phyloP scores from a whole-genome alignment of 2,797 vertebrate genomes.

The Amniataba percoides region DNA sequence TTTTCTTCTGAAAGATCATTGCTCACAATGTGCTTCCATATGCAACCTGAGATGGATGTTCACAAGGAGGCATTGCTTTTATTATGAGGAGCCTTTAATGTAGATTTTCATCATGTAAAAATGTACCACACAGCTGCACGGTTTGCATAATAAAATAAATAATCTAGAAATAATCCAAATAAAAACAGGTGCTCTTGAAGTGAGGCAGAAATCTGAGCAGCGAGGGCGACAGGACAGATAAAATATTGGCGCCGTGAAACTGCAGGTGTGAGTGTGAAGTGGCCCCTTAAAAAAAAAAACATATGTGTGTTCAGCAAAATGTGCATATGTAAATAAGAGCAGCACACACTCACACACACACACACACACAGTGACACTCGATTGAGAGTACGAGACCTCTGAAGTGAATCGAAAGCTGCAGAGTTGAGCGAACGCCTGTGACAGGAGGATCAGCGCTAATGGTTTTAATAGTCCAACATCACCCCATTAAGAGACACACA shows the following conservation, averaged over 20 bases:
- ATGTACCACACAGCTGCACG: neutral
- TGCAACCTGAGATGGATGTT: no score
- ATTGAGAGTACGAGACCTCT: constrained; percentile 43
- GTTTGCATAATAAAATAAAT: no score
- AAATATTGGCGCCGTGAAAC: neutral
- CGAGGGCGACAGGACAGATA: neutral
- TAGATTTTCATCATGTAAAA: no score
- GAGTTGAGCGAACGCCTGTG: constrained; percentile 38
- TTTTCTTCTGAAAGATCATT: no score
- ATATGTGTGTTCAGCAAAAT: constrained; percentile 27
- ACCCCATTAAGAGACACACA: constrained; percentile 51
- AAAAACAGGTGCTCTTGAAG: no score
- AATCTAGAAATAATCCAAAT: no score
- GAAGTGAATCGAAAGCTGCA: constrained; percentile 57
- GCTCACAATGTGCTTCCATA: no score
- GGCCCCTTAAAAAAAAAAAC: neutral
- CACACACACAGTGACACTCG: neutral
- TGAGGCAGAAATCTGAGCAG: neutral
- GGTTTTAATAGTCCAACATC: constrained; percentile 76
- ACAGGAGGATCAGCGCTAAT: constrained; percentile 63
- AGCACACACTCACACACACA: constrained; percentile 17
- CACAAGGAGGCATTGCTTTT: no score
- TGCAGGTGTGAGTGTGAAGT: constrained; percentile 14
- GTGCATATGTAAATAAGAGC: constrained; percentile 27
- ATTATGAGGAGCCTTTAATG: no score